These are phyloP conservation scores for Idaea aversata DNA, from an alignment of 2,888 invertebrate genomes.

Conservation along the genomic window DNA sequence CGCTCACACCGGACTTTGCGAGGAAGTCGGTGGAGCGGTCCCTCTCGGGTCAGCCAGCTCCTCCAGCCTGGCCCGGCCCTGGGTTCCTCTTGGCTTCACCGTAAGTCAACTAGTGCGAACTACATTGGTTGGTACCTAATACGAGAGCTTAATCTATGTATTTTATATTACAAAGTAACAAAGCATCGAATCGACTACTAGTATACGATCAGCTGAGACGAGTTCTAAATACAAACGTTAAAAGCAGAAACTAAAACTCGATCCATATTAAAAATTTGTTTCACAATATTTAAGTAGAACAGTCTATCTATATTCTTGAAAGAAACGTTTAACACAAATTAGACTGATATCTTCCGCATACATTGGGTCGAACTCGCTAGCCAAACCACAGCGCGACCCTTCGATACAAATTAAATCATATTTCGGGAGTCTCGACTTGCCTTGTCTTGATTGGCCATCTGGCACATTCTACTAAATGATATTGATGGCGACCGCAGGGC, in stretches of 20 bases:
- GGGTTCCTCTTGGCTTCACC: no score
- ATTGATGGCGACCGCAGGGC: conserved; percentile 26
- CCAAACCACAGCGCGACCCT: conserved; percentile 18
- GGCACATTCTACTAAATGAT: conserved; percentile 17
- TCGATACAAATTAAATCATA: conserved; percentile 20
- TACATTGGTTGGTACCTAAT: no score
- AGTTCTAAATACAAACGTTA: not conserved
- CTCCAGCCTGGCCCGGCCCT: no score
- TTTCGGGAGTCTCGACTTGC: conserved; percentile 6
- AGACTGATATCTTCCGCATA: conserved; percentile 50
- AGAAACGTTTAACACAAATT: conserved; percentile 33
- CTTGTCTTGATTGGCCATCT: conserved; percentile 16
- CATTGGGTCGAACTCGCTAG: conserved; percentile 33
- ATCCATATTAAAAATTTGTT: not conserved
- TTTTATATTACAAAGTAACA: not conserved
- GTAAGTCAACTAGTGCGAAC: no score
- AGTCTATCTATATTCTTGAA: conserved; percentile 9
- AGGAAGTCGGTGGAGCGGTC: no score
- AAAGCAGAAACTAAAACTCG: not conserved
- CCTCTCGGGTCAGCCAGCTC: no score
- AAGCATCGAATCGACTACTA: not conserved
- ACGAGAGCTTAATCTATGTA: no score
- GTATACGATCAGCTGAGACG: not conserved
- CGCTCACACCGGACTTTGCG: no score
- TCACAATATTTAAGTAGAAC: not conserved